Evolutionary conservation across 2,113 vertebrate species (phyloP), one percentile per base, ranked within the genome.

Genomic region (Albula goreensis): DNA sequence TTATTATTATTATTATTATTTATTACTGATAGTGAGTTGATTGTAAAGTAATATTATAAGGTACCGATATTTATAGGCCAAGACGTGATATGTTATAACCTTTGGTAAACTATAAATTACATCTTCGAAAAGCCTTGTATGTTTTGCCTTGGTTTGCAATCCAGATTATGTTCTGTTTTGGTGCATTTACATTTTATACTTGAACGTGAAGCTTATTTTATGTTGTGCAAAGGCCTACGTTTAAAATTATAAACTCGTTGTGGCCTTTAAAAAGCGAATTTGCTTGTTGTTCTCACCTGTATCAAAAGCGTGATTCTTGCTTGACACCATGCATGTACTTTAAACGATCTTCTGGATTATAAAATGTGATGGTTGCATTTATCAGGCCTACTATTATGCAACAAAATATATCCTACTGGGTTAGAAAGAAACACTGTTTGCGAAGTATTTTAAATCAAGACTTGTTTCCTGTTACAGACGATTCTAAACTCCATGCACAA

Each of bases 401-500:
- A 70, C 63, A 22, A n/a, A n/a, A 70, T 5, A 17, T 31, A 74
- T 15, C 60, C 60, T 19, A 66, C 22, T 66, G 2, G 70, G 70
- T 25, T 74, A n/a, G 8, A 51, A 80, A 80, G 15, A 22, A 74
- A 63, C 49, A 49, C 17, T 53, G 15, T 57, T 48, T 70, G 48
- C 52, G 80, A 85, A 78, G 77, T 85, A 83, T 82, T 85, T 88
- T 89, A 78, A 82, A 86, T 82, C 80, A 78, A 83, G 66, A 84
- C 82, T 86, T 85, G 83, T 89, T 89, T 87, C 89, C 85, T 85
- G 70, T 93, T 90, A 50, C 95, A 99, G 98, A 99, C 98, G 25
- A 99, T 99, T 91, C 90, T 99, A 77, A 99, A 99, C 92, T 99
- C 98, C 85, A 99, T 99, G 98, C 98, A 99, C 94, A 99, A 99